A percentile compares a stretch with the other conserved stretches of the same genome.
Conservation (phyloP, 1,140 invertebrate genomes). For the Argopecten irradians region DNA sequence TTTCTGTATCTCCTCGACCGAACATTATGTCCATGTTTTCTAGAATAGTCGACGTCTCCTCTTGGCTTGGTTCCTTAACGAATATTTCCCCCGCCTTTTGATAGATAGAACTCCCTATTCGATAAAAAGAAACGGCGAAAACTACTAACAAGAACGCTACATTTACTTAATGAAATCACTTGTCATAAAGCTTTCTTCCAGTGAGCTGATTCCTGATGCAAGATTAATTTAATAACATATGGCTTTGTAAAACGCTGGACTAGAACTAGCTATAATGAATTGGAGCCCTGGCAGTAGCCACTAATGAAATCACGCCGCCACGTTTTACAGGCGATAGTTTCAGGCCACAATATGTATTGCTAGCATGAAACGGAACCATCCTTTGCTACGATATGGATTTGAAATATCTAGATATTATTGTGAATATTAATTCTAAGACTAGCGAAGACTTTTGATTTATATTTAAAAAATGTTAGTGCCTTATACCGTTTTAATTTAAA, state of each 20-base stretch:
- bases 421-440: no score
- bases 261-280: neutral
- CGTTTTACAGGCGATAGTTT: neutral
- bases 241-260: conserved; percentile 12
- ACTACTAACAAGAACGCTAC: neutral
- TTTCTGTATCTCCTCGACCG: no score
- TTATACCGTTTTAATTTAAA: no score
- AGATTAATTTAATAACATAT: conserved; percentile 19
- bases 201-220: neutral
- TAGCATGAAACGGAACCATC: no score
- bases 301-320: neutral
- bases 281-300: neutral
- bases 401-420: no score
- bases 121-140: neutral
- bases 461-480: no score
- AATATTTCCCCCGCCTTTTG: neutral
- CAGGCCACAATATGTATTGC: neutral
- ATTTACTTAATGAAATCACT: neutral
- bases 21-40: no score
- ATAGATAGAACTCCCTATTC: neutral
- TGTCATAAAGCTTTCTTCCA: neutral
- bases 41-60: no score
- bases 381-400: no score
- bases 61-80: no score
- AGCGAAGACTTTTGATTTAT: no score